A percentile compares a stretch with the other conserved stretches of the same genome.
Conservation (phyloP, 2,888 invertebrate genomes). For the Cerastoderma edule region DNA sequence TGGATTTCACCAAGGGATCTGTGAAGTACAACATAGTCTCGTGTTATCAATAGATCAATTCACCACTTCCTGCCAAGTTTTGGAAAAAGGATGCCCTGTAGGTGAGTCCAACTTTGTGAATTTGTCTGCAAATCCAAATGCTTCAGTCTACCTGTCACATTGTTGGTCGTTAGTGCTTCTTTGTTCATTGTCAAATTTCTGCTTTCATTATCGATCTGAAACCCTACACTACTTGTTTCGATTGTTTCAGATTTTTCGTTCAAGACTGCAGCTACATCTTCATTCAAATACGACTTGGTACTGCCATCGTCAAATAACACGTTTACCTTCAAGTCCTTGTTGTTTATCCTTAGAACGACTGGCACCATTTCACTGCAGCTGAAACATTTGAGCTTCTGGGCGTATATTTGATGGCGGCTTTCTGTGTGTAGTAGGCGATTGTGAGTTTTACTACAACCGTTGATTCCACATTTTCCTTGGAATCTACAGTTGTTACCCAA, state of each 20-base stretch:
- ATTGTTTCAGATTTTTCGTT: no score
- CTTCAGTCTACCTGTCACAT: slow-evolving; percentile 12
- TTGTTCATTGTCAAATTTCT: background rate
- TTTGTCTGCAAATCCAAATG: slow-evolving; percentile 7
- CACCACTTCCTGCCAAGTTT: slow-evolving; percentile 2
- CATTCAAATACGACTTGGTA: slow-evolving; percentile 42
- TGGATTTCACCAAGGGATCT: slow-evolving; percentile 33
- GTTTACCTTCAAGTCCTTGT: slow-evolving; percentile 32
- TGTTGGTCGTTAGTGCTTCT: background rate
- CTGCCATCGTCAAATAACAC: slow-evolving; percentile 53
- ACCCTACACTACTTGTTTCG: no score
- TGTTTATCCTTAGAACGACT: slow-evolving; percentile 30
- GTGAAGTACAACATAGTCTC: slow-evolving; percentile 41
- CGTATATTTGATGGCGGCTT: background rate
- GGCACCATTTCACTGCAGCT: slow-evolving; percentile 43
- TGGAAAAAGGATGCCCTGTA: slow-evolving; percentile 27
- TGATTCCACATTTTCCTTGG: slow-evolving; percentile 19
- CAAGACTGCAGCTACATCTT: slow-evolving; percentile 45
- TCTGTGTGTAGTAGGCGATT: slow-evolving; percentile 27
- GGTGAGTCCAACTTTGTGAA: slow-evolving; percentile 8
- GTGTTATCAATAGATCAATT: slow-evolving; percentile 42
- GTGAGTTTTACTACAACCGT: slow-evolving; percentile 21
- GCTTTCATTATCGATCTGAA: slow-evolving; percentile 16
- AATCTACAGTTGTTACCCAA: slow-evolving; percentile 21
- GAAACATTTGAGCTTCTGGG: background rate